Base-by-base conservation (phyloP, 2,113 vertebrate species). In the Casuarius casuarius region DNA sequence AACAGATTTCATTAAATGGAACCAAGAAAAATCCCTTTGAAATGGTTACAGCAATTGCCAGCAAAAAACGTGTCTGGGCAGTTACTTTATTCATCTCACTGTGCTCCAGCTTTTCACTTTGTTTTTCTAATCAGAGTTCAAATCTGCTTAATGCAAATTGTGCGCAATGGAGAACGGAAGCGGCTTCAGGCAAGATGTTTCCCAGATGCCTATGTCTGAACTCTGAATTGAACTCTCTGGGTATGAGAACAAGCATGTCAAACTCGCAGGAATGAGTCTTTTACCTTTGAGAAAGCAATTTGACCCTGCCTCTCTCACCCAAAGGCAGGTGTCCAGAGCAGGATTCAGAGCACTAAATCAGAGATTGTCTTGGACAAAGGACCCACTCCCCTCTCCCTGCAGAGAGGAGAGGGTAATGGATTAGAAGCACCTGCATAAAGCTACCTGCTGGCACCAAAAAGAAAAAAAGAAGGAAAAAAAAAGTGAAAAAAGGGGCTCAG, bases 151-250 rank as follows among this genome's bases (percentile, higher is more conserved):
- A 68, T 33, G 67, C 70, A 72, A 75, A 73, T 7, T 33, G 56
- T 0, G 1, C 84, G 31, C n/a, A 65, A 23, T 2, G 10, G 78
- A 85, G 71, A 77, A 67, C 14, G 59, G 76, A 95, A 93, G 74
- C 28, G 59, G 58, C 71, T 92, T 42, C 71, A 35, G 71, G 17
- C 90, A 92, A 88, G 84, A 74, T n/a, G 48, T 71, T 80, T 90
- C 54, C 58, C 79, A 63, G 49, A 9, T 66, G 71, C 61, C 42
- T 46, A 46, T 59, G 52, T 33, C 5, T 51, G 73, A 88, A 61
- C 83, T 77, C 67, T 2, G 33, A 28, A n/a, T 5, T 42, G 74
- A 88, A 81, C 66, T 74, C 75, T 76, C 14, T 3, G 2, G 35
- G 14, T 2, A 10, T 4, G 38, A 80, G 42, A 73, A 75, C 65